These are phyloP conservation scores for Dermatemys mawii DNA, from an alignment of 2,113 vertebrate genomes.

Conservation along the genomic window DNA sequence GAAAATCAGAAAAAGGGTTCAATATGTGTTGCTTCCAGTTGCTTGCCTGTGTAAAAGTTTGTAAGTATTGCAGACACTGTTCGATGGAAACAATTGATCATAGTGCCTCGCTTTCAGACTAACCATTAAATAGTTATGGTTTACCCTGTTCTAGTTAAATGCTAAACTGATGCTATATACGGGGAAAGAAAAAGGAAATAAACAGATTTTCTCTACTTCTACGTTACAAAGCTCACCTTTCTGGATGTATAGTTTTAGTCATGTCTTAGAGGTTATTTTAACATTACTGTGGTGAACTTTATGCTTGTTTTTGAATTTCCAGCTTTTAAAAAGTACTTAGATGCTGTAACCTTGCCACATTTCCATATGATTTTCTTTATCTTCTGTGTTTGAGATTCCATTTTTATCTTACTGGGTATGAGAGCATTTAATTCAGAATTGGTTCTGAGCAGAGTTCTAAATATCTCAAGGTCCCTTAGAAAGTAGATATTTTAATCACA, in stretches of 20 bases:
- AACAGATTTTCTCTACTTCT: neutral
- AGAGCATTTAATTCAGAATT: fast-evolving
- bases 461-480: neutral
- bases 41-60: fast-evolving
- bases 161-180: no score
- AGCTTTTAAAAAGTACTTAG: neutral
- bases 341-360: neutral
- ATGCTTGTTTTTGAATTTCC: neutral
- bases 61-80: neutral
- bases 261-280: neutral
- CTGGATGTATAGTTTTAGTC: fast-evolving
- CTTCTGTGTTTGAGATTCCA: neutral
- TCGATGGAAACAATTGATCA: neutral
- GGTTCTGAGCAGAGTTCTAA: neutral
- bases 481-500: neutral
- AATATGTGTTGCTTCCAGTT: fast-evolving
- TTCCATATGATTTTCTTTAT: neutral
- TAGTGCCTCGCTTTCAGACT: neutral
- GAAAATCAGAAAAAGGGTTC: fast-evolving
- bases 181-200: neutral
- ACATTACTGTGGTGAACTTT: neutral
- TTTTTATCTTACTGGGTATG: neutral
- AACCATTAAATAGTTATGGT: neutral
- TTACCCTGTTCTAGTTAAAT: neutral
- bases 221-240: neutral